Percentiles rank a stretch among this genome's conserved stretches.
Evolutionary conservation across 2,888 invertebrate species (phyloP).

Genomic region (Apeira syringaria): DNA sequence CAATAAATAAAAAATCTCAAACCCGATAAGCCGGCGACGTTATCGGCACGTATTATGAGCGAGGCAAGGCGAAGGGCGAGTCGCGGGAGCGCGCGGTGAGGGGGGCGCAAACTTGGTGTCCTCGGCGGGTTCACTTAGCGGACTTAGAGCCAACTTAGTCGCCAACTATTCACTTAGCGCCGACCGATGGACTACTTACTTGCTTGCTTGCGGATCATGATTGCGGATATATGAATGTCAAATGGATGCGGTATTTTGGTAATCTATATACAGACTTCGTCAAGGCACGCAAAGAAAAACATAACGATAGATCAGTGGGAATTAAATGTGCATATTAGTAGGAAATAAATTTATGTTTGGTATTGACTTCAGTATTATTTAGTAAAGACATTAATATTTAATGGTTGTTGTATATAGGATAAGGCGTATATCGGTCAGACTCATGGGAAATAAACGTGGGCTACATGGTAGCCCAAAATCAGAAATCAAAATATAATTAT

Average conservation of each 20-base stretch:
- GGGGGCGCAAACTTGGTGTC: conserved; percentile 17
- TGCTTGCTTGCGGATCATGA: conserved; percentile 27
- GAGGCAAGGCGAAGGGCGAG: conserved; percentile 11
- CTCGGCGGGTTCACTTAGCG: conserved; percentile 46
- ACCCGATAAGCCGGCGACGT: conserved; percentile 25
- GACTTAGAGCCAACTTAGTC: conserved; percentile 45
- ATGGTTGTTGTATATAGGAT: no score
- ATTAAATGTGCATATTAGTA: no score
- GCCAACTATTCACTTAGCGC: conserved; percentile 53
- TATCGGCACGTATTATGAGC: conserved; percentile 40
- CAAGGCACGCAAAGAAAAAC: no score
- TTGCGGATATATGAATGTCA: neutral
- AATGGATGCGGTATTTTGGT: neutral
- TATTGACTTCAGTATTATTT: no score
- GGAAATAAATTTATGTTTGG: no score
- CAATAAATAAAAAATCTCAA: conserved; percentile 28
- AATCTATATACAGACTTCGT: no score
- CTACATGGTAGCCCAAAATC: no score
- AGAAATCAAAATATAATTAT: no score
- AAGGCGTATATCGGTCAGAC: no score
- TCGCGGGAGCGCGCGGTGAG: conserved; percentile 15
- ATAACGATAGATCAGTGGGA: no score
- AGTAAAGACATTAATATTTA: no score
- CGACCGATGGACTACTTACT: conserved; percentile 42
- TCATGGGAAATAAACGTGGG: no score